These are phyloP conservation scores for Pangasianodon hypophthalmus DNA, from an alignment of 2,113 vertebrate species.

Conservation along the genomic window DNA sequence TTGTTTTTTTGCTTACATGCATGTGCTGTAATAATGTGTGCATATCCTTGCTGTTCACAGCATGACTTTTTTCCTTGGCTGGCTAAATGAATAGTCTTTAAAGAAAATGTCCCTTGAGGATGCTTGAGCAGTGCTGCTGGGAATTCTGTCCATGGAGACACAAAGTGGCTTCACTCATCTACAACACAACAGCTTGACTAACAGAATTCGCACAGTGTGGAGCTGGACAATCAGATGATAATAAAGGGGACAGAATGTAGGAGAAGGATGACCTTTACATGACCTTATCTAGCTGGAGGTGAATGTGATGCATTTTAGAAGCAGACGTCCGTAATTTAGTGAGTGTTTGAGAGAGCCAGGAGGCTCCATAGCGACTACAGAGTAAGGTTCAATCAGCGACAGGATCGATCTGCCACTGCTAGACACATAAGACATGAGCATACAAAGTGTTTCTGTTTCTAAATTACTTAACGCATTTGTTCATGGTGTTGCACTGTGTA, in stretches of 20 bases:
- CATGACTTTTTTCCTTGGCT: constrained; percentile 2
- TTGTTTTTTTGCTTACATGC: neutral
- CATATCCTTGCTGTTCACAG: neutral
- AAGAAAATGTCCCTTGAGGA: neutral
- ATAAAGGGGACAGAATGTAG: neutral
- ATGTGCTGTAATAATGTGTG: constrained; percentile 2
- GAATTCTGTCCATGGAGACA: constrained; percentile 10
- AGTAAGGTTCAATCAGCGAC: constrained; percentile 18
- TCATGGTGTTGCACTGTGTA: constrained; percentile 5
- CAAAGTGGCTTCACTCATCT: neutral
- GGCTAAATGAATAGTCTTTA: constrained; percentile 1
- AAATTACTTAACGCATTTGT: neutral
- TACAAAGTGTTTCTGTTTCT: neutral
- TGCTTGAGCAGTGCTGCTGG: neutral
- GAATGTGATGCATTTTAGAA: neutral
- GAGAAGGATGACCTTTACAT: constrained; percentile 6
- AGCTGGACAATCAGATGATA: constrained; percentile 14
- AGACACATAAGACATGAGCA: constrained; percentile 14
- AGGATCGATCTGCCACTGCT: constrained; percentile 14
- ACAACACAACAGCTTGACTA: neutral
- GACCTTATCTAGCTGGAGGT: constrained; percentile 3
- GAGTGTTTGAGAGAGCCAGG: neutral
- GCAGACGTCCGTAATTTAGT: constrained; percentile 18
- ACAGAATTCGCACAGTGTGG: neutral
- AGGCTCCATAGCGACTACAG: constrained; percentile 22